phyloP scores from a whole-genome alignment of 2,797 vertebrate genomes.

The Muscicapa comitata region DNA sequence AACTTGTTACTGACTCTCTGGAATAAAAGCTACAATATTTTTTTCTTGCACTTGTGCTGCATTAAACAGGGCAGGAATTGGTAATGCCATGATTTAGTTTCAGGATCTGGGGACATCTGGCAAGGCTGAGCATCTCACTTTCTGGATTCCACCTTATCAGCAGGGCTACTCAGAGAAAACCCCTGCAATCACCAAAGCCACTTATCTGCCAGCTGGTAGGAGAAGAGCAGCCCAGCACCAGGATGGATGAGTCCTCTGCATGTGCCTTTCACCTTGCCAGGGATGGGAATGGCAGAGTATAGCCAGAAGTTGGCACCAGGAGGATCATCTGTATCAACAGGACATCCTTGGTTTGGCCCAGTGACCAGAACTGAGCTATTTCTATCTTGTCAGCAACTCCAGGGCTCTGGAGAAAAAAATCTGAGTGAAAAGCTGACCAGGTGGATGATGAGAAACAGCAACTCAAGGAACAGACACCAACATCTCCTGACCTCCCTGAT shows the following conservation, averaged over 20 bases:
- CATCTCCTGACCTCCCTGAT: not conserved
- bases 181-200: not conserved
- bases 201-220: not conserved
- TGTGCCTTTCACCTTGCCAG: not conserved
- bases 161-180: not conserved
- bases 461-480: not conserved
- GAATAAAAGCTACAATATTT: not conserved
- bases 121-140: not conserved
- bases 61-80: not conserved
- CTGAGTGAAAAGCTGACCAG: rapidly evolving
- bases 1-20: rapidly evolving
- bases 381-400: not conserved
- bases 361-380: not conserved
- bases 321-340: not conserved
- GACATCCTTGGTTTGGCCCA: not conserved
- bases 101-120: not conserved
- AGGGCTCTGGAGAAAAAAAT: not conserved
- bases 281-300: not conserved
- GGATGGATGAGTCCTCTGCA: not conserved
- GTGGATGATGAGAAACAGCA: not conserved
- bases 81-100: not conserved
- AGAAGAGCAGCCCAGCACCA: not conserved
- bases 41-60: not conserved
- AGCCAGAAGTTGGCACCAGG: not conserved
- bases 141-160: not conserved